Base-by-base conservation (phyloP, 2,888 invertebrate species). In the Flexamia atlantica region DNA sequence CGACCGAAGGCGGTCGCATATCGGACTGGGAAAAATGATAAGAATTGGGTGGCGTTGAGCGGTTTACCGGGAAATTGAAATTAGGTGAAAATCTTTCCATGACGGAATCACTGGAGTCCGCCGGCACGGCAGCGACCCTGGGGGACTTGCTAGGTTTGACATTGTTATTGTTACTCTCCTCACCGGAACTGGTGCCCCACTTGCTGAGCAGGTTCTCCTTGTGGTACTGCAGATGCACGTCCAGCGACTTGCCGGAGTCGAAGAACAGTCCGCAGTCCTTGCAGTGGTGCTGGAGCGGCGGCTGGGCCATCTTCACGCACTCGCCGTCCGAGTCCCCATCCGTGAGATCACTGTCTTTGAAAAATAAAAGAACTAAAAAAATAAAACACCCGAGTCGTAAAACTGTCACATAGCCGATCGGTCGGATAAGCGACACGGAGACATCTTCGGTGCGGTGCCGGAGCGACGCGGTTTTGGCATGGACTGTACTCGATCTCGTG, bases 191-290 rank as follows among this genome's bases (percentile, higher is more conserved):
- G 82, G 40, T 82, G 50, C 72, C 95, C 95, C 95, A 95, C 90
- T 94, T 95, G 86, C 93, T 94, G 89, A 95, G 91, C 88, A 95
- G 91, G 89, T 95, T 95, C 89, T 95, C 95, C 90, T 95, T 95
- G 88, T 95, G 95, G 90, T 96, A 96, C 89, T 94, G 94, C 88
- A 95, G 91, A 90, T 96, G 96, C 86, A 96, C 95, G 88, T 95
- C 94, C 87, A 96, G 92, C 85, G 95, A 95, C 88, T 94, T 94
- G 85, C 93, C 93, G 88, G 95, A 95, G 89, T 96, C 95, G 89
- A 96, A 93, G 88, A 92, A 93, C 87, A 95, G 91, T 88, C 94
- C 94, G 91, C 96, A 96, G 90, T 95, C 94, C 90, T 94, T 94
- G 91, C 95, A 96, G 89, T 93, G 93, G 90, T 93, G 93, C 88